A percentile compares a stretch with the other conserved stretches of the same genome.
phyloP scores from a whole-genome alignment of 2,113 vertebrate species.

The Silurus asotus region DNA sequence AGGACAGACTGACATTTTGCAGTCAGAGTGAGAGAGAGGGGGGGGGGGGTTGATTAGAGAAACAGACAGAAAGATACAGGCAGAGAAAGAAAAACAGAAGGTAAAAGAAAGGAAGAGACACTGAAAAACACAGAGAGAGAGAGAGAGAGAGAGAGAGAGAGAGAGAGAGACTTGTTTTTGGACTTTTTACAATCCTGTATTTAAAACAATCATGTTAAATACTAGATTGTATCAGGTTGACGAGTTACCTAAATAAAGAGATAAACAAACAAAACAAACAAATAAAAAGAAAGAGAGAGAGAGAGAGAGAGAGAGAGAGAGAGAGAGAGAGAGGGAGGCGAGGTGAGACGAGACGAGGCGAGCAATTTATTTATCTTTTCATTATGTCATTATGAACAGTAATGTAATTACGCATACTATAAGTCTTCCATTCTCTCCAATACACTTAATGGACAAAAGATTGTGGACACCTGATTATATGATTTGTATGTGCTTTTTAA shows the following conservation, averaged over 20 bases:
- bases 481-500: too few species aligned
- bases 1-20: constrained; percentile 14
- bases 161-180: background rate
- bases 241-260: too few species aligned
- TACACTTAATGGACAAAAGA: too few species aligned
- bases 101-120: too few species aligned
- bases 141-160: background rate
- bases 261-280: too few species aligned
- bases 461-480: too few species aligned
- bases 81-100: background rate
- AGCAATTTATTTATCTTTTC: too few species aligned
- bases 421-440: background rate
- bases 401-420: background rate
- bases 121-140: background rate
- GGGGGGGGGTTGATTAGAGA: too few species aligned
- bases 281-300: background rate
- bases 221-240: too few species aligned
- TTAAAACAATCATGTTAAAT: too few species aligned
- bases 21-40: background rate
- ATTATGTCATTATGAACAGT: background rate
- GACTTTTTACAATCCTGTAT: too few species aligned
- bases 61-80: too few species aligned
- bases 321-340: background rate
- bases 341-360: background rate
- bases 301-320: background rate